Evolutionary conservation across 2,797 vertebrate genomes (phyloP), one percentile per base, ranked within the genome.

Genomic region (Pseudomugil tenellus): DNA sequence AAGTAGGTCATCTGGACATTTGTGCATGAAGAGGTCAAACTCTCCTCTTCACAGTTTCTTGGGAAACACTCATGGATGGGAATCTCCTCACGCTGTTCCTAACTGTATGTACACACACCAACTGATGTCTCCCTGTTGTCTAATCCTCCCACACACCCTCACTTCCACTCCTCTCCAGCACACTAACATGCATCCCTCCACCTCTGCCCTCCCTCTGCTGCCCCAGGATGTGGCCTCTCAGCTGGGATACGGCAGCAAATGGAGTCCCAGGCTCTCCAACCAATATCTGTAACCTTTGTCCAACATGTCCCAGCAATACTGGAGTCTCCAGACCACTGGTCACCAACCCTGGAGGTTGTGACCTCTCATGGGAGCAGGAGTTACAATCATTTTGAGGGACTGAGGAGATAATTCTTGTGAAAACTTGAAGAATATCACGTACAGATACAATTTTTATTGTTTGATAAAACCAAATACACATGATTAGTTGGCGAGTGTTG

Each of bases 51-150:
- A 49, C 48, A 34, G 48, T 73, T 68, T 63, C 85, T 82, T 85
- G 88, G 82, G 88, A 90, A 85, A 80, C 76, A 79, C 80, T 72
- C 31, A 35, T 61, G 57, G 81, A 77, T 84, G 75, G 69, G 78
- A 87, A 83, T 83, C 86, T 83, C 82, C 63, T 77, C 67, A 65
- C 67, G 28, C 29, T 23, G 21, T 54, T 16, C 55, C 52, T 6
- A 4, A 5, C 55, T 25, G 21, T 71, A 26, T 58, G 70, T 41
- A 64, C 58, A 55, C 58, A 64, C 12, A 63, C 37, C 49, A 34
- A 67, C 41, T 19, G 6, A 63, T 46, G 17, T n/a, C 9, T 55
- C 29, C 35, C 8, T 39, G 31, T 56, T 46, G 29, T n/a, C 49
- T 66, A 58, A 63, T 52, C 64, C 63, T 61, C 68, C 56, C 62